A percentile compares a stretch with the other conserved stretches of the same genome.
phyloP scores from a whole-genome alignment of 2,888 invertebrate species.

The Pyrgus malvae region DNA sequence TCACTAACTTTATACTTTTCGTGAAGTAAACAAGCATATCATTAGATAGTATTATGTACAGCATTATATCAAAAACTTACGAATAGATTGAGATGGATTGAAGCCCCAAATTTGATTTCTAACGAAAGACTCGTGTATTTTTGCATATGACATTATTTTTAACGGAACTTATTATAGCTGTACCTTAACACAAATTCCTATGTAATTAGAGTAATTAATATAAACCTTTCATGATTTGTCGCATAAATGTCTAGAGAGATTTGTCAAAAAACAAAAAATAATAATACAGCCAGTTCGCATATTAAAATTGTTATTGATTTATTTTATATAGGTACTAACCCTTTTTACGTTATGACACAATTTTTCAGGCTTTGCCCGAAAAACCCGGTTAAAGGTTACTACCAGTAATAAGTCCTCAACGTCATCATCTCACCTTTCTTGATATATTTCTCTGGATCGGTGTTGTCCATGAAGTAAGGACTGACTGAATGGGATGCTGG shows the following conservation, averaged over 20 bases:
- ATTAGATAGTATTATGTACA: slow-evolving; percentile 22
- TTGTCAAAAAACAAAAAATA: too few relatives aligned
- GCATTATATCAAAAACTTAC: slow-evolving; percentile 49
- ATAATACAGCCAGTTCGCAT: too few relatives aligned
- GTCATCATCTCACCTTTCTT: slow-evolving; percentile 78
- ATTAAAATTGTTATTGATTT: too few relatives aligned
- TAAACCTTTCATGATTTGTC: too few relatives aligned
- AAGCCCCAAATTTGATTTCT: slow-evolving; percentile 73
- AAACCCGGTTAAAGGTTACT: too few relatives aligned
- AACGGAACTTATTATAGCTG: background rate
- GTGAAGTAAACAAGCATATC: background rate
- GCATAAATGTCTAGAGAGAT: too few relatives aligned
- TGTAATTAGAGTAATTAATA: too few relatives aligned
- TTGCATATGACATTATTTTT: slow-evolving; percentile 61
- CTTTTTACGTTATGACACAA: too few relatives aligned
- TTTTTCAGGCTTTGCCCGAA: too few relatives aligned
- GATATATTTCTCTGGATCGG: slow-evolving; percentile 83
- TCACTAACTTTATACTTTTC: background rate
- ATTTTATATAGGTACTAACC: too few relatives aligned
- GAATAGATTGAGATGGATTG: slow-evolving; percentile 65
- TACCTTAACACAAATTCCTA: too few relatives aligned
- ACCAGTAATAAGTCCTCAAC: too few relatives aligned
- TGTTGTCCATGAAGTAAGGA: slow-evolving; percentile 85
- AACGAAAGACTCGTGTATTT: slow-evolving; percentile 67
- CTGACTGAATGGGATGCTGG: slow-evolving; percentile 83